Percentiles rank a stretch among this genome's conserved stretches.
phyloP scores from a whole-genome alignment of 1,140 invertebrate genomes.

The Listronotus oregonensis region DNA sequence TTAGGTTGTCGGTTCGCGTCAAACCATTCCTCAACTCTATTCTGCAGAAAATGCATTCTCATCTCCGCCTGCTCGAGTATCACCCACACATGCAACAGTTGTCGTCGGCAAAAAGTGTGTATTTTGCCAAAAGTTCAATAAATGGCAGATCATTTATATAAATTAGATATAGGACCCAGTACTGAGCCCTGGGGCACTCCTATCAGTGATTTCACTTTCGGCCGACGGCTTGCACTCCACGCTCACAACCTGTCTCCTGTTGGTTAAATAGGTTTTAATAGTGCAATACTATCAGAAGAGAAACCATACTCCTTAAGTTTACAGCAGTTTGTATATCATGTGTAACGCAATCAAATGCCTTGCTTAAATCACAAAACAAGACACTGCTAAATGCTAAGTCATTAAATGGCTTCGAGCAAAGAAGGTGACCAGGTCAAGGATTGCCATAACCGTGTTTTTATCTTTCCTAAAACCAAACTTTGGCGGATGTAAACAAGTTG shows the following conservation, averaged over 20 bases:
- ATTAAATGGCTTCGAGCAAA: not conserved
- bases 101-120: conserved; percentile 15
- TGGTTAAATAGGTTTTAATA: not conserved
- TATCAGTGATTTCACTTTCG: too few relatives aligned
- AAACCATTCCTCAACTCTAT: conserved; percentile 1
- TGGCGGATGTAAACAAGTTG: not conserved
- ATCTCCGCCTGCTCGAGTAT: not conserved
- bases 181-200: too few relatives aligned
- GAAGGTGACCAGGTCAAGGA: not conserved
- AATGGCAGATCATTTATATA: conserved; percentile 12
- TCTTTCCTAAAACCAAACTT: not conserved
- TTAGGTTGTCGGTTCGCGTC: too few relatives aligned
- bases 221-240: not conserved
- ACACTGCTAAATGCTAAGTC: not conserved
- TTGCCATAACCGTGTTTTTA: not conserved
- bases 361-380: not conserved
- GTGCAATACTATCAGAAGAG: not conserved
- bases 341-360: not conserved
- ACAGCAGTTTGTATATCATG: not conserved
- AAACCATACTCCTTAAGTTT: not conserved
- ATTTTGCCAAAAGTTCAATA: not conserved
- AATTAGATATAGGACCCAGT: conserved; percentile 5
- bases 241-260: conserved; percentile 4
- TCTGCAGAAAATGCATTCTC: not conserved
- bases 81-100: not conserved